Percentiles rank a stretch among this genome's conserved stretches.
Conservation (phyloP, 1,140 invertebrate species). For the Formica exsecta region DNA sequence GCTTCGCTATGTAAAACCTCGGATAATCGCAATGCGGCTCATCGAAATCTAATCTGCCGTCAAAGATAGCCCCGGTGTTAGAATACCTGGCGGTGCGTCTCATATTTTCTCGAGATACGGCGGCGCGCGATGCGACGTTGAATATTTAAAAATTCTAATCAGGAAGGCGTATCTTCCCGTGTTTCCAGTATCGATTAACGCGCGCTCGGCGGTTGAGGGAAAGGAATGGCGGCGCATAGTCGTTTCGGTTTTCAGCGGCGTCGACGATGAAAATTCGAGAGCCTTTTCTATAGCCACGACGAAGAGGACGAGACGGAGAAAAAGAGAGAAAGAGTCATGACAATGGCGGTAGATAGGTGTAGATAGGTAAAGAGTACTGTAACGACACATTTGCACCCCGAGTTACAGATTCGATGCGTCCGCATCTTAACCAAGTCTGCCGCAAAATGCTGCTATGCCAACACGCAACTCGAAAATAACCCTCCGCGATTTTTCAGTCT, state of each 20-base stretch:
- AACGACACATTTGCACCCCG: conserved; percentile 22
- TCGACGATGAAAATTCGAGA: conserved; percentile 68
- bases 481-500: conserved; percentile 68
- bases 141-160: conserved; percentile 76
- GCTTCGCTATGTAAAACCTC: not conserved
- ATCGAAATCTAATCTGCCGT: conserved; percentile 68
- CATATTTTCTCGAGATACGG: conserved; percentile 48
- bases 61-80: conserved; percentile 67
- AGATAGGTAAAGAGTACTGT: conserved; percentile 17
- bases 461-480: conserved; percentile 55
- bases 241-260: conserved; percentile 69
- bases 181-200: conserved; percentile 65
- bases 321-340: not conserved
- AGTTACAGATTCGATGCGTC: conserved; percentile 52
- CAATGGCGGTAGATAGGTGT: not conserved
- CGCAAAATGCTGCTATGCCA: conserved; percentile 34
- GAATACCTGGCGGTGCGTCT: conserved; percentile 41
- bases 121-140: conserved; percentile 55
- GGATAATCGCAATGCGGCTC: conserved; percentile 59
- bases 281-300: conserved; percentile 21
- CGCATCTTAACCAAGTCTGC: conserved; percentile 27
- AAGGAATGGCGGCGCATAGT: conserved; percentile 31
- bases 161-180: conserved; percentile 43
- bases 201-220: conserved; percentile 46
- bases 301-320: not conserved